Percentiles rank a stretch among this genome's conserved stretches.
Conservation (phyloP, 2,797 vertebrate species). For the Urosaurus nigricauda region DNA sequence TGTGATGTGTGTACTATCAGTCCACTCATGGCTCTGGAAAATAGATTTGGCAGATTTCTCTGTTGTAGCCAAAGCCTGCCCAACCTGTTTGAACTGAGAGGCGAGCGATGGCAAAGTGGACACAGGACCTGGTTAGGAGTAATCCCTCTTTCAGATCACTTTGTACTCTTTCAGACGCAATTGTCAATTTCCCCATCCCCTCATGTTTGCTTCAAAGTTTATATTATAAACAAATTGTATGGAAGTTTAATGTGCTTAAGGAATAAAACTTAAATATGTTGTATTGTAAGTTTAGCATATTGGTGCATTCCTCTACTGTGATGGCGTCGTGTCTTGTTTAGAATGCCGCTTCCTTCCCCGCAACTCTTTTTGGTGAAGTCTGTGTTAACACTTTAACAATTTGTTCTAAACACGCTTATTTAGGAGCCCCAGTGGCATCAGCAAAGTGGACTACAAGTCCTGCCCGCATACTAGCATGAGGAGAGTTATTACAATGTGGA, state of each 20-base stretch:
- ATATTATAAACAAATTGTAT: conserved; percentile 30
- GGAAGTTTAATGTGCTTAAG: conserved; percentile 2
- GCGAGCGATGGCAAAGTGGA: too few relatives aligned
- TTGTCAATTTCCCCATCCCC: background rate
- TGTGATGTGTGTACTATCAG: background rate
- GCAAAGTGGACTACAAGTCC: background rate
- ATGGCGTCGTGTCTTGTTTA: background rate
- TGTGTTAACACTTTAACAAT: background rate
- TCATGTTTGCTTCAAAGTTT: conserved; percentile 9
- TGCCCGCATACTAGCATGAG: background rate
- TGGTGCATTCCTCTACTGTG: conserved; percentile 17
- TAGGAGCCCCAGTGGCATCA: background rate
- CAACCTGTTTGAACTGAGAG: conserved; percentile 10
- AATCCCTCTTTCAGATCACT: background rate
- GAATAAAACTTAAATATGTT: conserved; percentile 24
- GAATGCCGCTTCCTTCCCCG: background rate
- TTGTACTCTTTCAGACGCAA: conserved; percentile 1
- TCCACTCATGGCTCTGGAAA: background rate
- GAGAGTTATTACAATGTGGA: background rate
- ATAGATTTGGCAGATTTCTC: background rate
- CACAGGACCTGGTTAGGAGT: background rate
- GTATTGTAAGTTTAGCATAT: conserved; percentile 7
- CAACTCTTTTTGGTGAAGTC: background rate
- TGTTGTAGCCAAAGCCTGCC: background rate
- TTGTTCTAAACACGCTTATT: background rate